Conservation (phyloP, 1,140 invertebrate species). For the Hypsibius dujardini region DNA sequence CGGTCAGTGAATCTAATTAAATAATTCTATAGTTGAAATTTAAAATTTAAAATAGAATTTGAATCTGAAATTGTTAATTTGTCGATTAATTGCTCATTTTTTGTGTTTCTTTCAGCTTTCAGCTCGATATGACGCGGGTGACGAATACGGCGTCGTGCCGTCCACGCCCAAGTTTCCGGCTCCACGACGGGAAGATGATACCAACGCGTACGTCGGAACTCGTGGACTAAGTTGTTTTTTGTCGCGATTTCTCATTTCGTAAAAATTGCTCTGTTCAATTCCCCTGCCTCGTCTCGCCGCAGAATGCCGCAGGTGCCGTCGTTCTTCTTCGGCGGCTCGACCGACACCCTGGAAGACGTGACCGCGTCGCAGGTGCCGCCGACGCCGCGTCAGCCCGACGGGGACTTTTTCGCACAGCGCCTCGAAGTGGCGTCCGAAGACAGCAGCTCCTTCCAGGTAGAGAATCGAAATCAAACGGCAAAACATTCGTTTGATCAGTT, state of each 20-base stretch:
- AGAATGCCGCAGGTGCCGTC: constrained; percentile 9
- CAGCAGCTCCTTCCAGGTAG: constrained; percentile 10
- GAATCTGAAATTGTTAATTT: no score
- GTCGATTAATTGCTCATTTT: no score
- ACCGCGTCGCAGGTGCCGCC: constrained; percentile 12
- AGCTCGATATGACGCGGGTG: background rate
- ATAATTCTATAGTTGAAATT: no score
- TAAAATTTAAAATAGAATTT: no score
- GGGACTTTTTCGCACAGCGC: background rate
- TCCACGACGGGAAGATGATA: background rate
- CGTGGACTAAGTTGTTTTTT: background rate
- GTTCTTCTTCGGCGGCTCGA: background rate
- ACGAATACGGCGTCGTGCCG: constrained; percentile 14
- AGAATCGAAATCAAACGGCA: no score
- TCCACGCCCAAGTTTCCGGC: background rate
- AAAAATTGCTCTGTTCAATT: background rate
- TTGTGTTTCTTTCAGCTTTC: constrained; percentile 28
- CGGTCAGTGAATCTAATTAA: no score
- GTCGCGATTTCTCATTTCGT: no score
- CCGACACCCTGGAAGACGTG: constrained; percentile 2
- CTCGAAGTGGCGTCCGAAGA: background rate
- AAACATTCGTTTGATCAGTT: no score
- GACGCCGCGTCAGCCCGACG: background rate
- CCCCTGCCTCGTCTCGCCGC: background rate
- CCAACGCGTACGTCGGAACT: background rate